phyloP scores from a whole-genome alignment of 2,888 invertebrate genomes.

The Urechis unicinctus region DNA sequence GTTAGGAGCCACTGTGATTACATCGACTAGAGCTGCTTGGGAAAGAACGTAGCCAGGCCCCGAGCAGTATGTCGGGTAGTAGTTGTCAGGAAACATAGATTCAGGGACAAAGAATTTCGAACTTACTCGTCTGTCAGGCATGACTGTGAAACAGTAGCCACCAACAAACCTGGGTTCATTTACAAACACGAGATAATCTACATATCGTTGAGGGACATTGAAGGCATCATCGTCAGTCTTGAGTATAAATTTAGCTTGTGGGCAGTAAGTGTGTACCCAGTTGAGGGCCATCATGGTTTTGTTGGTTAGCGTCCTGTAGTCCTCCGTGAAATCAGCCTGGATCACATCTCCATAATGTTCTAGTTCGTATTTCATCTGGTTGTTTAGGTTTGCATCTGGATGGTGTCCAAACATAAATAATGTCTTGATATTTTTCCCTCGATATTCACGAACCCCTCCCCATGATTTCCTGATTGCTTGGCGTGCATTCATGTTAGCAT shows the following conservation, averaged over 20 bases:
- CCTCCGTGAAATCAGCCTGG: constrained; percentile 17
- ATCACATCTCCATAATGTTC: constrained; percentile 17
- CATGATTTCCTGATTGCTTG: constrained; percentile 18
- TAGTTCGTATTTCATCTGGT: constrained; percentile 16
- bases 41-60: constrained; percentile 24
- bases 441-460: constrained; percentile 16
- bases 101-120: constrained; percentile 19
- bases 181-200: constrained; percentile 18
- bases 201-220: constrained; percentile 18
- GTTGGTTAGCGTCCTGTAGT: constrained; percentile 19
- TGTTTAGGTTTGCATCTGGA: constrained; percentile 20
- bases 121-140: constrained; percentile 18
- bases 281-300: constrained; percentile 18
- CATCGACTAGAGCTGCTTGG: constrained; percentile 10
- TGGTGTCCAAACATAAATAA: constrained; percentile 22
- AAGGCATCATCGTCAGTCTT: constrained; percentile 25
- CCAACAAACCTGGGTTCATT: constrained; percentile 13
- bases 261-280: constrained; percentile 16
- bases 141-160: constrained; percentile 25
- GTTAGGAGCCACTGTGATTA: constrained; percentile 13
- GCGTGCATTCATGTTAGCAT: constrained; percentile 18
- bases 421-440: constrained; percentile 18
- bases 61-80: constrained; percentile 25
- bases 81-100: constrained; percentile 16
- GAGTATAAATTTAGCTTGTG: constrained; percentile 15